Base-by-base conservation (phyloP, 2,113 vertebrate species). In the Excalfactoria chinensis region DNA sequence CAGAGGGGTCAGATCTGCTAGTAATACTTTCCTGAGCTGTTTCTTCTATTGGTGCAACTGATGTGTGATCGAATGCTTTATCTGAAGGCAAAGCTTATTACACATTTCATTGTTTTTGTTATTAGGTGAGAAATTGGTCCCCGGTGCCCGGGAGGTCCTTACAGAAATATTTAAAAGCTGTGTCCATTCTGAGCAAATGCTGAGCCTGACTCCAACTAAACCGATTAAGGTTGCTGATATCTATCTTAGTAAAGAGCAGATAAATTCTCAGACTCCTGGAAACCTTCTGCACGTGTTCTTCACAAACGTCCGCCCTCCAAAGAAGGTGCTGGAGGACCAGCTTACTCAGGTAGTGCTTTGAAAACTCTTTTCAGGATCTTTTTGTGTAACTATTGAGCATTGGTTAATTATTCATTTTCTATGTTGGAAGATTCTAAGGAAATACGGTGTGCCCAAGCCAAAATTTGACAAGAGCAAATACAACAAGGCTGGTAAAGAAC, bases 81-180 rank as follows among this genome's bases (percentile, higher is more conserved):
- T 17, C 34, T 73, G 23, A 86, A 53, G 30, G 21, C 25, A 48
- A 30, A 69, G n/a, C 7, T 22, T 5, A 77, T 73, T 71, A 34
- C 35, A 18, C 1, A 0, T 63, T 67, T 59, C 21, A 37, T 37
- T 37, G 37, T 37, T 37, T 37, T 37, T 37, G 37, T 37, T 37
- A 37, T 37, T 90, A 99, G 99, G 99, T 83, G 99, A 99, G 91
- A 99, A 99, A 91, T 96, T 99, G 84, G 98, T 99, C 34, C 98
- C 98, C 1, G 98, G 98, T 8, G 98, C 98, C 44, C 97, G 99
- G 58, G 99, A 99, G 66, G 98, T 99, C 77, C 98, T 99, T 78
- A 98, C 98, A 1, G 99, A 99, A 77, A 99, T 99, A 94, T 99
- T 99, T 87, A 99, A 99, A 96, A 99, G 99, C 97, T 99, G 99